Evolutionary conservation across 2,113 vertebrate genomes (phyloP), one percentile per base, ranked within the genome.

Genomic region (Bucco capensis): DNA sequence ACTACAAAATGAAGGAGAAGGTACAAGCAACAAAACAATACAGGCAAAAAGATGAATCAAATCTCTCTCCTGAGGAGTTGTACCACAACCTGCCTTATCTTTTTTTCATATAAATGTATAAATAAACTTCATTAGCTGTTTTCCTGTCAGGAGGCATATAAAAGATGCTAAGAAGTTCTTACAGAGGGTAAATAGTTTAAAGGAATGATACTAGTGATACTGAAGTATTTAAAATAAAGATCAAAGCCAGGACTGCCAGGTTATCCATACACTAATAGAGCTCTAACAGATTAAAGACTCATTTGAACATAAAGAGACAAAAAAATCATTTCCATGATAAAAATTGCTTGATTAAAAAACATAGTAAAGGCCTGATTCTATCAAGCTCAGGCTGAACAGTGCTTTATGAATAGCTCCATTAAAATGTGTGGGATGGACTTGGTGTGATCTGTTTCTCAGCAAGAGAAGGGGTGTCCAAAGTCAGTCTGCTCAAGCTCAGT

Each of bases 211-310:
- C 50, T 49, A 50, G 37, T 78, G 86, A 79, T 94, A 86, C 38
- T 73, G 76, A 84, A 70, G 53, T 37, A 79, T 33, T n/a, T 88
- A 92, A 87, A 91, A 82, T 47, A 51, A 82, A 83, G 86, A 95
- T 95, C 86, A 95, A 95, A 94, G 94, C 44, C 19, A 12, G 17
- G 58, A 70, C 49, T 93, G 58, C 79, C 31, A 81, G 86, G 92
- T 94, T 95, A 89, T 79, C 56, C 84, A 75, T 60, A 84, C 14
- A 65, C 35, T 6, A 6, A 65, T 84, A 79, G 21, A 84, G 66
- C 47, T 90, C 58, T 84, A 89, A 75, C n/a, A 87, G 71, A 96
- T 91, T 94, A 94, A 95, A 91, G 89, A 78, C 86, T 81, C 50
- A 62, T 92, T 86, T 83, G 72, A 89, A 89, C 61, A 83, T 56